Evolutionary conservation across 2,113 vertebrate species (phyloP).

Genomic region (Oncorhynchus gorbuscha): DNA sequence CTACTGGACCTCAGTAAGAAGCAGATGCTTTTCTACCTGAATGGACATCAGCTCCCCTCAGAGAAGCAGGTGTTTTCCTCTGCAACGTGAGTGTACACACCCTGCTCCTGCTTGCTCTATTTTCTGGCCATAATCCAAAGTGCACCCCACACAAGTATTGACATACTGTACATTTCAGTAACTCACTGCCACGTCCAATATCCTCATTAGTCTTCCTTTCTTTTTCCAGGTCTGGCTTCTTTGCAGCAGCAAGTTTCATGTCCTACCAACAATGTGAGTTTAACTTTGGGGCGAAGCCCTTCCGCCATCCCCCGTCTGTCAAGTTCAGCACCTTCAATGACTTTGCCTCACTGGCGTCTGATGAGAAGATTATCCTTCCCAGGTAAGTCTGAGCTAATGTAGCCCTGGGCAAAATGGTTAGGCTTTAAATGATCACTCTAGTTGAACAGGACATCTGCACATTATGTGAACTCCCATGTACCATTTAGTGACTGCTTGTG

Average conservation of each 20-base stretch:
- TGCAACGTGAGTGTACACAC: conserved; percentile 82
- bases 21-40: conserved; percentile 98
- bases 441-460: too few relatives aligned
- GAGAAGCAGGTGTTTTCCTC: conserved; percentile 99
- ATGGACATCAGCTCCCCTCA: conserved; percentile 93
- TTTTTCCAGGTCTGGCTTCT: conserved; percentile 90
- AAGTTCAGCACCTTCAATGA: conserved; percentile 99
- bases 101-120: too few relatives aligned
- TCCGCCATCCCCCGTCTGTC: conserved; percentile 88
- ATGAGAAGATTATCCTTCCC: conserved; percentile 97
- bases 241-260: conserved; percentile 99
- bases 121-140: too few relatives aligned
- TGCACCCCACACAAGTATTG: too few relatives aligned
- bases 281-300: conserved; percentile 97
- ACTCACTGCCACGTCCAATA: too few relatives aligned
- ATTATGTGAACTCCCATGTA: too few relatives aligned
- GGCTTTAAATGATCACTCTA: too few relatives aligned
- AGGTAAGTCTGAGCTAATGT: conserved; percentile 73
- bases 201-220: neutral
- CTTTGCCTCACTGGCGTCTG: conserved; percentile 88
- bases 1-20: conserved; percentile 97
- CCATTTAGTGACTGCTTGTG: neutral
- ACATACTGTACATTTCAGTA: too few relatives aligned
- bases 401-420: too few relatives aligned
- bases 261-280: conserved; percentile 99